These are phyloP conservation scores for Hestina assimilis DNA, from an alignment of 1,140 invertebrate genomes.

Conservation along the genomic window DNA sequence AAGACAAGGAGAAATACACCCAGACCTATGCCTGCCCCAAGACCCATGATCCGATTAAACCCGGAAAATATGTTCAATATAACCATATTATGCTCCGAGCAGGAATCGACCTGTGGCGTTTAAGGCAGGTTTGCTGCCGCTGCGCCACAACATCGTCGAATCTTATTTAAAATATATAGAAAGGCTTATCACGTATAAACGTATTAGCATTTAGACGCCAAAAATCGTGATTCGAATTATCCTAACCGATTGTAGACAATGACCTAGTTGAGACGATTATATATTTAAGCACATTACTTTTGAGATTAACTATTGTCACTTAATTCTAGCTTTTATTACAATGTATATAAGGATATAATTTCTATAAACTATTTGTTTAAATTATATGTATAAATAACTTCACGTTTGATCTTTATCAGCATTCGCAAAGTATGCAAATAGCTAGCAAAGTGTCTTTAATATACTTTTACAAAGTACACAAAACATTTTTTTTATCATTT, in stretches of 20 bases:
- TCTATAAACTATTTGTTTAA: not conserved
- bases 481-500: too few species aligned
- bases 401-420: constrained; percentile 20
- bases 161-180: too few species aligned
- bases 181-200: not conserved
- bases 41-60: too few species aligned
- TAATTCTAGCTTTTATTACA: not conserved
- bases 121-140: too few species aligned
- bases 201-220: constrained; percentile 7
- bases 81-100: too few species aligned
- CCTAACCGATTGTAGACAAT: constrained; percentile 5
- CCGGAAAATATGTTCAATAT: too few species aligned
- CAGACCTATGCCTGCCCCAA: too few species aligned
- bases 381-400: constrained; percentile 4
- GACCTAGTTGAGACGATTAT: constrained; percentile 7
- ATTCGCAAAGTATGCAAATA: constrained; percentile 20
- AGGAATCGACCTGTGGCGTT: too few species aligned
- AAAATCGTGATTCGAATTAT: constrained; percentile 15
- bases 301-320: not conserved
- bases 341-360: not conserved
- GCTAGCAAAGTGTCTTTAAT: not conserved
- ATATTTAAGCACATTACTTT: constrained; percentile 11
- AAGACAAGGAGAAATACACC: too few species aligned
- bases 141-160: too few species aligned
- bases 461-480: too few species aligned